phyloP scores from a whole-genome alignment of 2,797 vertebrate genomes.

The Tapirus indicus region DNA sequence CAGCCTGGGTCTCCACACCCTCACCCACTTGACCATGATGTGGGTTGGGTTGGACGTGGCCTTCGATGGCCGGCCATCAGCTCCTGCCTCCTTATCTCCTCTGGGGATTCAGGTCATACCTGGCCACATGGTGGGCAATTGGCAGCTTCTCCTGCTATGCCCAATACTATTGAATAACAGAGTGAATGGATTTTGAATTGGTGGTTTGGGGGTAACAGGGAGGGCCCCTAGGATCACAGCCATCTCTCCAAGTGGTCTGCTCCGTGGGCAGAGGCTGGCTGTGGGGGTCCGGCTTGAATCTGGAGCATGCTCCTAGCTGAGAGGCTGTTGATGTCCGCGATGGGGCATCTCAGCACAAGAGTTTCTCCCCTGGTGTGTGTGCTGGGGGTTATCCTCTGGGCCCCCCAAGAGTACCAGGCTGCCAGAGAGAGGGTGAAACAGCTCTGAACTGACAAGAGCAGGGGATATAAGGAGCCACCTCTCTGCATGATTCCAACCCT shows the following conservation, averaged over 20 bases:
- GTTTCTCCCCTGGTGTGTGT: neutral
- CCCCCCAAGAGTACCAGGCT: neutral
- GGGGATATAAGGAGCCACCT: neutral
- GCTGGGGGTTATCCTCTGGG: neutral
- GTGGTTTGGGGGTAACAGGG: neutral
- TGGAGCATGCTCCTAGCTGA: neutral
- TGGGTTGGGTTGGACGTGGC: neutral
- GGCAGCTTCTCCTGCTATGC: neutral
- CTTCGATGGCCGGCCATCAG: neutral
- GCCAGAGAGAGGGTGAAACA: neutral
- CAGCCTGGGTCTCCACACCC: no score
- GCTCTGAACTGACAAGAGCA: neutral
- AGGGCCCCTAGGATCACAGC: neutral
- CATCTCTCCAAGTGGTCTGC: neutral
- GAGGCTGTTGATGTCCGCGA: fast-evolving
- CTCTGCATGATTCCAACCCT: fast-evolving
- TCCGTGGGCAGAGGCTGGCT: neutral
- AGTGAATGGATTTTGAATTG: neutral
- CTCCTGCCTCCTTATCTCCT: neutral
- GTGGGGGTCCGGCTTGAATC: no score
- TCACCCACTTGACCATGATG: neutral
- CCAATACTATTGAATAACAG: neutral
- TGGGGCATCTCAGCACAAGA: neutral
- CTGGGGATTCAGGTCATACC: fast-evolving
- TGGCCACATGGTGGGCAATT: fast-evolving